Conservation (phyloP, 1,140 invertebrate genomes). For the Diprion similis region DNA sequence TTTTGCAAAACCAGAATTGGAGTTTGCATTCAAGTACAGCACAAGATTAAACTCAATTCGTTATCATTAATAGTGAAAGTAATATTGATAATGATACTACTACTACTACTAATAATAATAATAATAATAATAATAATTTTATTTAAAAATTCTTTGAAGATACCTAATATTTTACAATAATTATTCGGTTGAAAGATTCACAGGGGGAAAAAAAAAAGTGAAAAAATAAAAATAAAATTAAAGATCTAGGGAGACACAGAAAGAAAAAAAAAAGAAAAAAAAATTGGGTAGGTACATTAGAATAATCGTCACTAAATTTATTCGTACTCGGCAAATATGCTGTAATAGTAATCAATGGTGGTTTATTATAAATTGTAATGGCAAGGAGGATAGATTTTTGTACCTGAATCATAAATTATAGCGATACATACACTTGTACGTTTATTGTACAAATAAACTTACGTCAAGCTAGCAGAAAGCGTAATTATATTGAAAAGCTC, state of each 20-base stretch:
- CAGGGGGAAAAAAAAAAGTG: too few species aligned
- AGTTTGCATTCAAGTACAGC: background rate
- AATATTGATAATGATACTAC: constrained; percentile 34
- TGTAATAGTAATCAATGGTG: too few species aligned
- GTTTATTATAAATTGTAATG: too few species aligned
- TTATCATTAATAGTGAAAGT: background rate
- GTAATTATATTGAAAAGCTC: too few species aligned
- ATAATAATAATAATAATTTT: constrained; percentile 32
- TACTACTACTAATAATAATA: constrained; percentile 29
- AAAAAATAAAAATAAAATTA: too few species aligned
- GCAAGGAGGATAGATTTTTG: too few species aligned
- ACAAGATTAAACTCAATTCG: constrained; percentile 25
- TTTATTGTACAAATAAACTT: too few species aligned
- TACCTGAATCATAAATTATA: too few species aligned
- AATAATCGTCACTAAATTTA: constrained; percentile 39
- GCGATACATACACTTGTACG: too few species aligned
- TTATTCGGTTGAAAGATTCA: constrained; percentile 21
- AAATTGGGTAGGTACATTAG: constrained; percentile 42
- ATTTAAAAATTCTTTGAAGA: constrained; percentile 35
- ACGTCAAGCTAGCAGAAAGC: too few species aligned
- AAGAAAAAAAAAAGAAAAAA: constrained; percentile 19
- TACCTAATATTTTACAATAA: constrained; percentile 53
- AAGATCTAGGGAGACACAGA: too few species aligned
- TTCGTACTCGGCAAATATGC: background rate
- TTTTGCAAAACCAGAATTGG: too few species aligned